These are phyloP conservation scores for Pseudeuparius sepicola DNA, from an alignment of 2,888 invertebrate species.

Conservation along the genomic window DNA sequence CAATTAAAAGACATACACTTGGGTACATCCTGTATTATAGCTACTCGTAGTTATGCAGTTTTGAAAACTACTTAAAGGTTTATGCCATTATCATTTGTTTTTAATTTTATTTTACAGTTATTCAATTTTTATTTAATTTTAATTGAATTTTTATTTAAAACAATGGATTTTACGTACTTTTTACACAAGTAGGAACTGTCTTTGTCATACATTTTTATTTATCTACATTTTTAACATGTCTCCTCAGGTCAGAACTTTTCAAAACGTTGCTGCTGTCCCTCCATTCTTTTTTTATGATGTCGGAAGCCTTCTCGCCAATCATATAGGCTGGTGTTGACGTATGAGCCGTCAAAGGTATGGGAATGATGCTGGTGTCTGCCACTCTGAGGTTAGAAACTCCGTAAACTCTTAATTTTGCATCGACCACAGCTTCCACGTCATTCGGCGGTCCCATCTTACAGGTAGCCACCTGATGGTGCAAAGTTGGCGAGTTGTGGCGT, in stretches of 20 bases:
- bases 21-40: too few relatives aligned
- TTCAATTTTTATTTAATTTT: too few relatives aligned
- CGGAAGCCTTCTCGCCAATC: slow-evolving; percentile 49
- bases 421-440: slow-evolving; percentile 48
- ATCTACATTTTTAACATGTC: slow-evolving; percentile 2
- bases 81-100: too few relatives aligned
- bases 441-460: slow-evolving; percentile 46
- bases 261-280: slow-evolving; percentile 12
- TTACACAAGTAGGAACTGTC: too few relatives aligned
- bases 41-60: too few relatives aligned
- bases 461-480: slow-evolving; percentile 46
- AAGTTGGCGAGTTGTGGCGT: slow-evolving; percentile 39
- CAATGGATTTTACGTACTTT: too few relatives aligned
- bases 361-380: slow-evolving; percentile 48
- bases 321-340: slow-evolving; percentile 44
- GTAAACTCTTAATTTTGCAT: slow-evolving; percentile 43
- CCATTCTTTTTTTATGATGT: slow-evolving; percentile 42
- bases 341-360: slow-evolving; percentile 43
- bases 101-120: too few relatives aligned
- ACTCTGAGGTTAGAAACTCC: slow-evolving; percentile 44
- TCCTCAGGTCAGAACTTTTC: neutral
- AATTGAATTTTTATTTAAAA: too few relatives aligned
- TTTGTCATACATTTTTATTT: too few relatives aligned
- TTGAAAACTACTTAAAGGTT: too few relatives aligned
- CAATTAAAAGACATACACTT: too few relatives aligned